phyloP scores from a whole-genome alignment of 2,797 vertebrate species.

The Sternarchorhynchus goeldii region DNA sequence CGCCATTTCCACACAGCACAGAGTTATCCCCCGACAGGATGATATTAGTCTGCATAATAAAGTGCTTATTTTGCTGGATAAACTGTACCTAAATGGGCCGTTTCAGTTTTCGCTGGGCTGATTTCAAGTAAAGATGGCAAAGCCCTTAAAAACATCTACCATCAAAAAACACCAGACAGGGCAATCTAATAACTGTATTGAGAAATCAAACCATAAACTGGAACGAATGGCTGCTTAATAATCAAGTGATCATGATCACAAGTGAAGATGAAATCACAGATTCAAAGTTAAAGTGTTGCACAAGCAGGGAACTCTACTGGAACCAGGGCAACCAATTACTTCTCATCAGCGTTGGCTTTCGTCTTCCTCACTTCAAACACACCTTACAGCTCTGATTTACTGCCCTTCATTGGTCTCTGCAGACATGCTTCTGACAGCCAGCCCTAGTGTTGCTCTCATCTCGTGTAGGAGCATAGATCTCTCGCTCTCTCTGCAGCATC shows the following conservation, averaged over 20 bases:
- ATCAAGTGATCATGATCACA: neutral
- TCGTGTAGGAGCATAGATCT: constrained; percentile 12
- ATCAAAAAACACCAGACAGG: constrained; percentile 9
- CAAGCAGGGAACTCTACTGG: neutral
- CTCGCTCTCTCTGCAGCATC: constrained; percentile 4
- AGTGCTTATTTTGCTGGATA: constrained; percentile 31
- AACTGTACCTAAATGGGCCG: constrained; percentile 16
- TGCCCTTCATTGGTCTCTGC: constrained; percentile 20
- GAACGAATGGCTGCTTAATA: neutral
- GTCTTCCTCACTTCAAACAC: constrained; percentile 35
- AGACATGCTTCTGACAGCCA: constrained; percentile 17
- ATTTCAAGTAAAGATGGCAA: constrained; percentile 34
- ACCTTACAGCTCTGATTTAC: constrained; percentile 34
- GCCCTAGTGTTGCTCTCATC: constrained; percentile 8
- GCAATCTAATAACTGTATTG: neutral
- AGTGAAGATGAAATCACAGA: neutral
- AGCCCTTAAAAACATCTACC: constrained; percentile 23
- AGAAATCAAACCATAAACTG: neutral
- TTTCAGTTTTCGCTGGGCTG: constrained; percentile 31
- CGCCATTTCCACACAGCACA: neutral
- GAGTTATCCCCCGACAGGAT: constrained; percentile 5
- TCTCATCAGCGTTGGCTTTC: constrained; percentile 25
- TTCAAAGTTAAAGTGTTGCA: neutral
- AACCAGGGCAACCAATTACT: constrained; percentile 8
- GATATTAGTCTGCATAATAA: constrained; percentile 33